Percentiles rank a stretch among this genome's conserved stretches.
phyloP scores from a whole-genome alignment of 2,797 vertebrate species.

The Enteromius paludinosus region DNA sequence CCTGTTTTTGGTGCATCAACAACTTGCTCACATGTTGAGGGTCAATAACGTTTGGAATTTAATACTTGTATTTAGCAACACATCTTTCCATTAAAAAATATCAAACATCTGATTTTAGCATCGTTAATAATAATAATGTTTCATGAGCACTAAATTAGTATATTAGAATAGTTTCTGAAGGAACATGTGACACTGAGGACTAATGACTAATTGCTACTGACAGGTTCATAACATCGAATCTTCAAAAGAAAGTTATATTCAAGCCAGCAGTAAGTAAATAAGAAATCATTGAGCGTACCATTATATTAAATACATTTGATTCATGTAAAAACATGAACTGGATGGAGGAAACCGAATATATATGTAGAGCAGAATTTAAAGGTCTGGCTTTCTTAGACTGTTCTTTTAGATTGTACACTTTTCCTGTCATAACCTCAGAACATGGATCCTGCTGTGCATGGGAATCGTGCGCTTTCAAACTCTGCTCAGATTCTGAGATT shows the following conservation, averaged over 20 bases:
- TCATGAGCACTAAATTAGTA: too few species aligned
- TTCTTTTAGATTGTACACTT: conserved; percentile 2
- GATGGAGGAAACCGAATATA: not conserved
- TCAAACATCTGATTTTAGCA: too few species aligned
- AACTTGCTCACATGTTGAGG: not conserved
- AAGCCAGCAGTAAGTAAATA: conserved; percentile 1
- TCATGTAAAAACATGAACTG: not conserved
- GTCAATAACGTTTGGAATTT: not conserved
- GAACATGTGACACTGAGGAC: too few species aligned
- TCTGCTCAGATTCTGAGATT: conserved; percentile 31
- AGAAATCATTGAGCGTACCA: not conserved
- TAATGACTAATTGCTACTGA: too few species aligned
- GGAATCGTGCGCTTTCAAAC: conserved; percentile 17
- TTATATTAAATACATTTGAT: not conserved
- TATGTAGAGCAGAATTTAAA: not conserved
- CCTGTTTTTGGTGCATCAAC: too few species aligned
- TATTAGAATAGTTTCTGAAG: too few species aligned
- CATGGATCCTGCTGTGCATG: conserved; percentile 44
- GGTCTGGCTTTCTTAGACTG: not conserved
- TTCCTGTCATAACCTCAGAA: conserved; percentile 30
- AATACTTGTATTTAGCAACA: not conserved
- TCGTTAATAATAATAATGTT: too few species aligned
- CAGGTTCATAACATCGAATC: not conserved
- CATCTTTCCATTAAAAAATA: too few species aligned
- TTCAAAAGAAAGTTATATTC: not conserved